Conservation (phyloP, 2,888 invertebrate genomes). For the Leucophenga montana region DNA sequence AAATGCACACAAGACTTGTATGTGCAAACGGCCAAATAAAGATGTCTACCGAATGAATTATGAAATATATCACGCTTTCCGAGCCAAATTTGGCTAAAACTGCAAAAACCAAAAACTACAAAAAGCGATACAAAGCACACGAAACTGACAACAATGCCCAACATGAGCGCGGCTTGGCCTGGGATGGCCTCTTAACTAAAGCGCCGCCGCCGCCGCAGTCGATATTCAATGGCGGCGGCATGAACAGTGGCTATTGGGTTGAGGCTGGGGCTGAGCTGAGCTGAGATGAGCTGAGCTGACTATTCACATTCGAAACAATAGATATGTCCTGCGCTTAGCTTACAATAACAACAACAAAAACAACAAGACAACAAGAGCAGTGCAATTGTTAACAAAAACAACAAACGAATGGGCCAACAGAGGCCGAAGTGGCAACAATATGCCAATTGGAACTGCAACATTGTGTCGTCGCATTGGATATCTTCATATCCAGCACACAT, state of each 20-base stretch:
- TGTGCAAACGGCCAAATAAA: slow-evolving; percentile 51
- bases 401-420: slow-evolving; percentile 25
- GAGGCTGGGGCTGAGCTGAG: no score
- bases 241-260: no score
- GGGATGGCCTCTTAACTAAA: slow-evolving; percentile 5
- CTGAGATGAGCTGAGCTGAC: neutral
- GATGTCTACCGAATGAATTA: slow-evolving; percentile 64
- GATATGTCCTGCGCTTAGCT: slow-evolving; percentile 9
- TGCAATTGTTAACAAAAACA: slow-evolving; percentile 37
- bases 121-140: slow-evolving; percentile 26
- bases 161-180: neutral
- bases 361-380: slow-evolving; percentile 48
- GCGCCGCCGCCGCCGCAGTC: slow-evolving; percentile 32
- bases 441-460: slow-evolving; percentile 70
- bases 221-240: slow-evolving; percentile 52
- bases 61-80: slow-evolving; percentile 64
- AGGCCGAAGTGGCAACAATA: slow-evolving; percentile 58
- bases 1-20: neutral
- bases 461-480: slow-evolving; percentile 72
- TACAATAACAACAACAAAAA: slow-evolving; percentile 27
- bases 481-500: slow-evolving; percentile 64
- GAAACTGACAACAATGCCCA: slow-evolving; percentile 40
- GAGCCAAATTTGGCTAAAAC: slow-evolving; percentile 59
- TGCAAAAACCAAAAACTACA: slow-evolving; percentile 35
- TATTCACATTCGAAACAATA: neutral